A percentile compares a stretch with the other conserved stretches of the same genome.
phyloP scores from a whole-genome alignment of 1,140 invertebrate genomes.

The Acromyrmex charruanus region DNA sequence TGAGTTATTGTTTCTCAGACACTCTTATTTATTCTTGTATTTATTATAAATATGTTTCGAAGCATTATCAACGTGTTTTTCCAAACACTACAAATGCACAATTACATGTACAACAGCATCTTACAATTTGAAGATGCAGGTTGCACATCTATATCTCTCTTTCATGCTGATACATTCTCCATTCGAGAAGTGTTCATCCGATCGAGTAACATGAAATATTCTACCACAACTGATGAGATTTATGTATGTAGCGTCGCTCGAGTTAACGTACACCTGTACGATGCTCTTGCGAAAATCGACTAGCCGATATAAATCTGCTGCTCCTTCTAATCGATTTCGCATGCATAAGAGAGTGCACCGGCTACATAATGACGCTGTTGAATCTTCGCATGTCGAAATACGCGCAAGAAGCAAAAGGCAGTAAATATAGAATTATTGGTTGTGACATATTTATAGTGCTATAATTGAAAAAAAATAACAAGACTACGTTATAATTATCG shows the following conservation, averaged over 20 bases:
- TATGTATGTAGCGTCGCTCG: neutral
- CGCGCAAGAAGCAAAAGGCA: neutral
- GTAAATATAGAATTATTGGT: neutral
- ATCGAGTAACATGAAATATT: slow-evolving; percentile 16
- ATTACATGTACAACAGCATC: neutral
- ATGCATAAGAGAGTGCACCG: neutral
- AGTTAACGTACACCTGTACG: neutral
- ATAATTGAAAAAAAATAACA: slow-evolving; percentile 13
- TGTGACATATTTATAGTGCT: slow-evolving; percentile 26
- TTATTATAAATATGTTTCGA: neutral
- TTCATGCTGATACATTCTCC: neutral
- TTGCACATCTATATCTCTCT: neutral
- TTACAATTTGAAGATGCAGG: slow-evolving; percentile 5
- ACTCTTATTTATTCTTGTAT: neutral
- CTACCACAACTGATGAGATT: slow-evolving; percentile 22
- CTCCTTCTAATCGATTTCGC: slow-evolving; percentile 29
- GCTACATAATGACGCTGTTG: neutral
- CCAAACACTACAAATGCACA: neutral
- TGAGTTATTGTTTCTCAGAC: neutral
- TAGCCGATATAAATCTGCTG: slow-evolving; percentile 27
- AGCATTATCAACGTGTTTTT: neutral
- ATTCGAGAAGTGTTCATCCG: slow-evolving; percentile 10
- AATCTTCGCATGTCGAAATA: slow-evolving; percentile 15
- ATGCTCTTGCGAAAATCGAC: slow-evolving; percentile 15
- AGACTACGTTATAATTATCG: slow-evolving; percentile 6